Evolutionary conservation across 2,113 vertebrate genomes (phyloP).

Genomic region (Myrmecobius fasciatus): DNA sequence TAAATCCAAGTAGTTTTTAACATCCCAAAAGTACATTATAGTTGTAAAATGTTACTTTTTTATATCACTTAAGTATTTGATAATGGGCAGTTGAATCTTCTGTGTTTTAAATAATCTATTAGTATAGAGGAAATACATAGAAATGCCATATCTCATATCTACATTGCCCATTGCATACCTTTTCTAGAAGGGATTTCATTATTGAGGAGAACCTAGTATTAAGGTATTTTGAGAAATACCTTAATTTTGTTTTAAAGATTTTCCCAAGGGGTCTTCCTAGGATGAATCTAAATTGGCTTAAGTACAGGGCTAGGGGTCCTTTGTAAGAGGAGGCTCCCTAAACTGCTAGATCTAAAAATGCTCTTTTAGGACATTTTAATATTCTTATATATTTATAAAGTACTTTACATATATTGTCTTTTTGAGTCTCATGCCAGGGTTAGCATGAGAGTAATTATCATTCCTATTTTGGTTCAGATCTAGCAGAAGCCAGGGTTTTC

Average conservation of each 20-base stretch:
- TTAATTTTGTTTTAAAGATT: neutral
- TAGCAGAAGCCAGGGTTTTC: neutral
- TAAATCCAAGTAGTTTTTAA: neutral
- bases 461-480: neutral
- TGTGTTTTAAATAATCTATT: neutral
- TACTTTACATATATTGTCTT: neutral
- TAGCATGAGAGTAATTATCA: neutral
- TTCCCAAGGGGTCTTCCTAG: neutral
- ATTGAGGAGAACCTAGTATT: neutral
- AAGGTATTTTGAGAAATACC: neutral
- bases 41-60: neutral
- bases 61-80: neutral
- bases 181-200: neutral
- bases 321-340: neutral
- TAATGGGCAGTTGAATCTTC: neutral
- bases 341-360: neutral
- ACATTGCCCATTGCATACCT: neutral
- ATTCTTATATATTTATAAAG: neutral
- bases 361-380: neutral
- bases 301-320: neutral
- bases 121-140: neutral
- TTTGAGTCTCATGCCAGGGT: neutral
- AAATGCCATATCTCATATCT: neutral
- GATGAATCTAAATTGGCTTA: neutral
- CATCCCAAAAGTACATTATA: neutral